These are phyloP conservation scores for Ophiodon elongatus DNA, from an alignment of 2,113 vertebrate genomes.

Conservation along the genomic window DNA sequence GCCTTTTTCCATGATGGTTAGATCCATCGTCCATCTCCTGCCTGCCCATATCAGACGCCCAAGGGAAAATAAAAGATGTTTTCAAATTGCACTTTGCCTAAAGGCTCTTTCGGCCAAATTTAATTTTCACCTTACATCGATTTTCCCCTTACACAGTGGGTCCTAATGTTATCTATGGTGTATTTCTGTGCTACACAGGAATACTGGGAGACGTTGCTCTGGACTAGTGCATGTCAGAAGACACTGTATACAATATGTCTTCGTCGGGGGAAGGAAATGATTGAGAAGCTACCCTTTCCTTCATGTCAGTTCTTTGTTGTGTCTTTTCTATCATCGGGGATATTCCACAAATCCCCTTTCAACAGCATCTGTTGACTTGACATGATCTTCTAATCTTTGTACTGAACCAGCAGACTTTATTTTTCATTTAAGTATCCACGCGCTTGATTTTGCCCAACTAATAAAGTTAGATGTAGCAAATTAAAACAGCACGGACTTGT, in stretches of 20 bases:
- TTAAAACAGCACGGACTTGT: constrained; percentile 43
- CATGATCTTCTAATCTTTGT: background rate
- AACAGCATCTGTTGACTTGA: constrained; percentile 19
- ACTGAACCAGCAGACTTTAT: background rate
- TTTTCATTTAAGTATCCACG: background rate
- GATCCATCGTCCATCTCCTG: constrained; percentile 70
- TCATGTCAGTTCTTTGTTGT: constrained; percentile 20
- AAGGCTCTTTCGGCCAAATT: constrained; percentile 96
- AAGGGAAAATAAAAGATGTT: constrained; percentile 92
- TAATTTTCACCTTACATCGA: constrained; percentile 97
- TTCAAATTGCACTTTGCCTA: constrained; percentile 95
- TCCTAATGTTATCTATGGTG: constrained; percentile 88
- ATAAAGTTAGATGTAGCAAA: constrained; percentile 47
- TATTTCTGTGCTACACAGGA: constrained; percentile 57
- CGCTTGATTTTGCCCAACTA: background rate
- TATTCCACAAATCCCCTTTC: constrained; percentile 37
- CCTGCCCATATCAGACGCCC: constrained; percentile 82
- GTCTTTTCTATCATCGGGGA: background rate
- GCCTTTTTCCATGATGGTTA: constrained; percentile 63
- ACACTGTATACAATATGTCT: constrained; percentile 41
- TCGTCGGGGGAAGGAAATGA: constrained; percentile 24
- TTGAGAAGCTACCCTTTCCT: constrained; percentile 43
- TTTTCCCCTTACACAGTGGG: constrained; percentile 91
- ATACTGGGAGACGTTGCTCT: constrained; percentile 31
- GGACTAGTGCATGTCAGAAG: constrained; percentile 41